Percentiles rank a stretch among this genome's conserved stretches.
Evolutionary conservation across 1,140 invertebrate genomes (phyloP).

Genomic region (Pogonus chalceus): DNA sequence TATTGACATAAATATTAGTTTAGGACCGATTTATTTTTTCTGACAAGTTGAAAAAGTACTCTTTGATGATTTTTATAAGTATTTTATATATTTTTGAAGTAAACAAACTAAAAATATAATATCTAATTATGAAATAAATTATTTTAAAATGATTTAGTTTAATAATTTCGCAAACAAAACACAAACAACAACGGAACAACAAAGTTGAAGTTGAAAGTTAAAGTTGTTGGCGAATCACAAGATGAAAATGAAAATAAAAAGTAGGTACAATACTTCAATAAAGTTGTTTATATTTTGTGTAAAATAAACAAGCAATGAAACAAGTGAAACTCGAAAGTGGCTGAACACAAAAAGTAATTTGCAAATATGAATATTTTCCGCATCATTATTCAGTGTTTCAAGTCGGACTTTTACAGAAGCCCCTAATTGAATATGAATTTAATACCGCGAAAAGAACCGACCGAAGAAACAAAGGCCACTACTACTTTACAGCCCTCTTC

Average conservation of each 20-base stretch:
- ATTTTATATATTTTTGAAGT: too few relatives aligned
- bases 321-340: neutral
- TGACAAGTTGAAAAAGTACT: too few relatives aligned
- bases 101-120: too few relatives aligned
- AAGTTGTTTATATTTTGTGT: constrained; percentile 5
- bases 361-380: constrained; percentile 5
- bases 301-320: constrained; percentile 1
- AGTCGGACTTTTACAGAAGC: neutral
- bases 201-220: neutral
- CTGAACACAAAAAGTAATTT: neutral
- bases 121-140: too few relatives aligned
- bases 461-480: neutral
- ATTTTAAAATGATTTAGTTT: too few relatives aligned
- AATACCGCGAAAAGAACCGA: neutral
- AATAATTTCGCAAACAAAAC: too few relatives aligned
- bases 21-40: too few relatives aligned
- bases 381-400: neutral
- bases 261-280: too few relatives aligned
- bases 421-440: constrained; percentile 5
- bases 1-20: too few relatives aligned
- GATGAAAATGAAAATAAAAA: too few relatives aligned
- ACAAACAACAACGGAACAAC: neutral
- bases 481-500: too few relatives aligned
- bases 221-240: neutral
- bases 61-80: too few relatives aligned